Conservation (phyloP, 1,140 invertebrate genomes). For the Aphelenchoides besseyi region DNA sequence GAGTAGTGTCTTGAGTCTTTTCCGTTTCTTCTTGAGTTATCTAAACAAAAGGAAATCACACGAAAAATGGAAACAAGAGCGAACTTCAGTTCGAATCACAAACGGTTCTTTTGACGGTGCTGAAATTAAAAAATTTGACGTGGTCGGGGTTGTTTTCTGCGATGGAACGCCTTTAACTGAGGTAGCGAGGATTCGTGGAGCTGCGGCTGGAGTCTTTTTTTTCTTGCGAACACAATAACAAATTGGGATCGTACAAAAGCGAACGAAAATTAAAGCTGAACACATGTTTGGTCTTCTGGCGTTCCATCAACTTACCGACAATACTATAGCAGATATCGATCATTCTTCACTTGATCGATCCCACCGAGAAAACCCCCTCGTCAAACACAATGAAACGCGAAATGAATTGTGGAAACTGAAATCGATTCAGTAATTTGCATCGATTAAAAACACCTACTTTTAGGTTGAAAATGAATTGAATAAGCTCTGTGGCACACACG, state of each 20-base stretch:
- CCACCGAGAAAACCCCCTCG: background rate
- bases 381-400: background rate
- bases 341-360: background rate
- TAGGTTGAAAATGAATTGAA: conserved; percentile 51
- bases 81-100: background rate
- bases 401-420: background rate
- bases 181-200: background rate
- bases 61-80: background rate
- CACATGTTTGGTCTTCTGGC: background rate
- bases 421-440: too few relatives aligned
- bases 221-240: background rate
- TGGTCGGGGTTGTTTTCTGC: background rate
- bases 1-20: background rate
- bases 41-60: background rate
- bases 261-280: background rate
- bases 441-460: conserved; percentile 16
- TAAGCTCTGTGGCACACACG: conserved; percentile 49
- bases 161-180: background rate
- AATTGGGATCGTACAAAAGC: background rate
- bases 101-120: background rate
- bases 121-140: background rate
- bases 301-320: background rate
- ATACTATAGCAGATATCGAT: background rate
- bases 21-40: conserved; percentile 23
- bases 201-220: background rate